Percentiles rank a stretch among this genome's conserved stretches.
These are phyloP conservation scores for Danio tinwini DNA, from an alignment of 2,797 vertebrate species.

Conservation along the genomic window DNA sequence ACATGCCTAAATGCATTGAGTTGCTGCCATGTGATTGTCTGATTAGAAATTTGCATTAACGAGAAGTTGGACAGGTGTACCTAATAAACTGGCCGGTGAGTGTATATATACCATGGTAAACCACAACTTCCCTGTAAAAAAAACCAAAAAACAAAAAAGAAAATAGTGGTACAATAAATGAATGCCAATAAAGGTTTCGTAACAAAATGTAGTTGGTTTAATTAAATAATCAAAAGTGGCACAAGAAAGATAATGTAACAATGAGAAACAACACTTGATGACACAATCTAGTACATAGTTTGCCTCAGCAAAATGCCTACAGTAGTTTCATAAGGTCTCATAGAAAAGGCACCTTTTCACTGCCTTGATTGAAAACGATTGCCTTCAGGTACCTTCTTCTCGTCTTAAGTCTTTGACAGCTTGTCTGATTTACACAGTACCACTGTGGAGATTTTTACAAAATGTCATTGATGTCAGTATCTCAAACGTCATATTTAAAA, in stretches of 20 bases:
- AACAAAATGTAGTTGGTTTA: conserved; percentile 66
- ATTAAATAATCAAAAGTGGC: conserved; percentile 68
- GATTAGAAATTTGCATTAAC: no score
- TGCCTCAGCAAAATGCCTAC: conserved; percentile 59
- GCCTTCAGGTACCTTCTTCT: conserved; percentile 47
- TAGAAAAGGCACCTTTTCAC: conserved; percentile 57
- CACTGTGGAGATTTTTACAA: conserved; percentile 57
- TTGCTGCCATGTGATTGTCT: no score
- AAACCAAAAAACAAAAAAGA: neutral
- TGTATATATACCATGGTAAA: no score
- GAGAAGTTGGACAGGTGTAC: no score
- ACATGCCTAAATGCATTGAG: no score
- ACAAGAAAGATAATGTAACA: conserved; percentile 64
- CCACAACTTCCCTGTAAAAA: neutral
- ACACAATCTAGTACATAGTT: conserved; percentile 60
- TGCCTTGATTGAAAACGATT: conserved; percentile 55
- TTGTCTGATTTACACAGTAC: conserved; percentile 73
- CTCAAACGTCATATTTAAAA: conserved; percentile 61
- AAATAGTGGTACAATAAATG: conserved; percentile 1
- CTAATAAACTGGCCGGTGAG: no score
- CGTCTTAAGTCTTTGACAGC: conserved; percentile 32
- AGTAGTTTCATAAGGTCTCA: conserved; percentile 63
- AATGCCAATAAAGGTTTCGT: conserved; percentile 40
- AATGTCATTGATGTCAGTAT: conserved; percentile 54
- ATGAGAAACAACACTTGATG: conserved; percentile 63